These are phyloP conservation scores for Oconnorella tubifera DNA, from an alignment of 2,888 invertebrate genomes.

Conservation along the genomic window DNA sequence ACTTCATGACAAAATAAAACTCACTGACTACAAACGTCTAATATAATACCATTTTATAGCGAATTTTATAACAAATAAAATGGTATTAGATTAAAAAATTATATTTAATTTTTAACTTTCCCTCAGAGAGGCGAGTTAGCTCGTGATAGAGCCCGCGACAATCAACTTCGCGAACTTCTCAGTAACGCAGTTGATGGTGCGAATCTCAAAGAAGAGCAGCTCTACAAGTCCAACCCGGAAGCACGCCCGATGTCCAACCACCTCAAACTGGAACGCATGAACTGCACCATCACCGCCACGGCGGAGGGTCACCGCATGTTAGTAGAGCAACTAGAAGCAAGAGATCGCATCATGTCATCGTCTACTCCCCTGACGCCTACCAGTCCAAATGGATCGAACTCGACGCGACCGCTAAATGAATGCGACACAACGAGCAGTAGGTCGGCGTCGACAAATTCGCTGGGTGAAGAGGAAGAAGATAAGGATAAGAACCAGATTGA, in stretches of 20 bases:
- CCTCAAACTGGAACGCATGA: not conserved
- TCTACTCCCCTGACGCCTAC: not conserved
- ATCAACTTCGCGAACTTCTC: conserved; percentile 28
- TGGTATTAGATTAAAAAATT: too few species aligned
- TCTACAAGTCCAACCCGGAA: not conserved
- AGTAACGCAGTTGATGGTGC: conserved; percentile 20
- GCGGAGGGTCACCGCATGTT: conserved; percentile 1
- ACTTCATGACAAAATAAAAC: too few species aligned
- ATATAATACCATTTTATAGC: too few species aligned
- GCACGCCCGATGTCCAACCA: conserved; percentile 1
- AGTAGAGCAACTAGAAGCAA: not conserved
- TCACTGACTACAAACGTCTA: too few species aligned
- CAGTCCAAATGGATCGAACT: not conserved
- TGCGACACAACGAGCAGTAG: not conserved
- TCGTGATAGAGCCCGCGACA: conserved; percentile 28
- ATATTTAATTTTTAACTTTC: too few species aligned
- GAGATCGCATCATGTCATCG: not conserved
- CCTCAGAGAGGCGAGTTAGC: conserved; percentile 36
- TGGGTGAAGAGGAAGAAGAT: not conserved
- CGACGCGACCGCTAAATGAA: not conserved
- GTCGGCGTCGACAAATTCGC: not conserved
- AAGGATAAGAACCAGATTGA: not conserved
- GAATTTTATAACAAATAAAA: too few species aligned
- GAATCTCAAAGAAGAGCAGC: conserved; percentile 9
- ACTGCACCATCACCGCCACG: not conserved